These are phyloP conservation scores for Mamestra configurata DNA, from an alignment of 1,140 invertebrate genomes.

Conservation along the genomic window DNA sequence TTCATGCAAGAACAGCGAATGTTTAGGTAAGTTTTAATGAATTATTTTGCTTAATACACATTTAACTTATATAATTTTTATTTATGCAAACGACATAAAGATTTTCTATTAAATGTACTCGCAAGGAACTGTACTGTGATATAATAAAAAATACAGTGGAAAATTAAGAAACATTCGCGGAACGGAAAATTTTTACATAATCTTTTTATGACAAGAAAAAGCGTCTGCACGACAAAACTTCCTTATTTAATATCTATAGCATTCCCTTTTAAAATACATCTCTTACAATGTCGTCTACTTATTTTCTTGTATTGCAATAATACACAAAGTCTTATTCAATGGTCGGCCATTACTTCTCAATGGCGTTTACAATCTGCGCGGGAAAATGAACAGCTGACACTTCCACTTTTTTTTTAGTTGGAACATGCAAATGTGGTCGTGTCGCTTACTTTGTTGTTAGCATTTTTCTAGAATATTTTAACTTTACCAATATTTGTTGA, in stretches of 20 bases:
- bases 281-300: neutral
- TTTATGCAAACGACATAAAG: too few relatives aligned
- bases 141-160: too few relatives aligned
- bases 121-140: too few relatives aligned
- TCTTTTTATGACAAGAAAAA: neutral
- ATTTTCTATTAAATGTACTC: too few relatives aligned
- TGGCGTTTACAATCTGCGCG: constrained; percentile 32
- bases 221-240: neutral
- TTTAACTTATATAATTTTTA: too few relatives aligned
- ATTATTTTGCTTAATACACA: too few relatives aligned
- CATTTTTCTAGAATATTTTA: neutral
- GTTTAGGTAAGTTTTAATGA: too few relatives aligned
- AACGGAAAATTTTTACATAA: neutral
- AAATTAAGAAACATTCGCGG: neutral
- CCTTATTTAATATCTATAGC: neutral
- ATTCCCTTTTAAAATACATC: neutral
- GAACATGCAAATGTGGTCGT: constrained; percentile 16
- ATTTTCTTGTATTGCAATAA: neutral
- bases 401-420: constrained; percentile 11
- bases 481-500: neutral
- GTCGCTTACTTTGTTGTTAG: constrained; percentile 7
- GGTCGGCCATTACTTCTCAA: constrained; percentile 19
- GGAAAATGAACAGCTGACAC: constrained; percentile 43
- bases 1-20: too few relatives aligned
- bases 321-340: constrained; percentile 33